These are phyloP conservation scores for Leptogaster cylindrica DNA, from an alignment of 2,888 invertebrate species.

Conservation along the genomic window DNA sequence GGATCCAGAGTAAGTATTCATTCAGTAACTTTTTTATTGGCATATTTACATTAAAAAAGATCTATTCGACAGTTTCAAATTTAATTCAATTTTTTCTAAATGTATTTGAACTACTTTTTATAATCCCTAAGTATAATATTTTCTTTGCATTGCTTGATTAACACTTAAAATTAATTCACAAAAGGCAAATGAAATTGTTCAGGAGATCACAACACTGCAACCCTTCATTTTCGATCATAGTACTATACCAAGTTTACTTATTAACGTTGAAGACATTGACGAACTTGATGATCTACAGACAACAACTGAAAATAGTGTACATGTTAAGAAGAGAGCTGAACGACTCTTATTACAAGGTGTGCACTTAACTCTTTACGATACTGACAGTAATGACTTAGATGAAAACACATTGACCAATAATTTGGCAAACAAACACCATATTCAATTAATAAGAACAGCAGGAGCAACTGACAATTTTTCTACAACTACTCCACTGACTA, in stretches of 20 bases:
- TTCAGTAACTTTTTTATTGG: too few species aligned
- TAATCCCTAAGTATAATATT: neutral
- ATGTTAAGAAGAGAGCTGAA: constrained; percentile 54
- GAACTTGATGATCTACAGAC: neutral
- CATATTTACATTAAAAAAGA: too few species aligned
- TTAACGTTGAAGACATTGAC: constrained; percentile 37
- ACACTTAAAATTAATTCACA: neutral
- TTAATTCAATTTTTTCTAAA: neutral
- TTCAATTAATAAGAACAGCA: too few species aligned
- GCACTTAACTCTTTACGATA: constrained; percentile 53
- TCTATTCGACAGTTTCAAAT: too few species aligned
- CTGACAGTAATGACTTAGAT: constrained; percentile 33
- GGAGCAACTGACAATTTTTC: constrained; percentile 9
- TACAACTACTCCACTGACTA: constrained; percentile 10
- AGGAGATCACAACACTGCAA: neutral
- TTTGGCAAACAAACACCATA: neutral
- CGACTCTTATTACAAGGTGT: constrained; percentile 56
- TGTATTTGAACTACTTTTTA: neutral
- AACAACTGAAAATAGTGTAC: constrained; percentile 49
- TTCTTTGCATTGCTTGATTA: neutral
- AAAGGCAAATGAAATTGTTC: neutral
- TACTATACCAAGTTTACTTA: constrained; percentile 38
- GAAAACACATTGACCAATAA: constrained; percentile 21
- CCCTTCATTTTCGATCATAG: neutral
- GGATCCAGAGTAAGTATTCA: neutral